Evolutionary conservation across 2,113 vertebrate genomes (phyloP), one percentile per base, ranked within the genome.

Genomic region (Suncus etruscus): DNA sequence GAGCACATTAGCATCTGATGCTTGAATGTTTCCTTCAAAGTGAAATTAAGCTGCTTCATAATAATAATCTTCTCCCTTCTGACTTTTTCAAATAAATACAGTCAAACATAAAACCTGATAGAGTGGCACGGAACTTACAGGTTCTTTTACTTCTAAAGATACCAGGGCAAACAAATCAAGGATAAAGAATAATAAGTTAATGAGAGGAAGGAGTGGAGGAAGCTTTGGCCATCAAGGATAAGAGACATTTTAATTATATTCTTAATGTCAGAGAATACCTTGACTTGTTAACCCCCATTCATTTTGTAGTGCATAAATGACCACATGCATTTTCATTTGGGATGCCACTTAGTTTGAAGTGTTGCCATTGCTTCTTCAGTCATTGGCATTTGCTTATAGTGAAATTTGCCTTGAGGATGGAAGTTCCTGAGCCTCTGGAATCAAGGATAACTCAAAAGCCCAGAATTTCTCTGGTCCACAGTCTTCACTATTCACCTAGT

Each of bases 11-110:
- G 72, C 68, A 88, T 93, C 45, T 97, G 97, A 98, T 97, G 96
- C 95, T 88, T 90, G 81, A 91, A 85, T 79, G 95, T 96, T 87
- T 80, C 92, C 95, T 88, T 95, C 86, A 97, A 96, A 95, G 92
- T 86, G 83, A 95, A 90, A 95, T 90, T 76, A 94, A 93, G 69
- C 77, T 78, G 80, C 90, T 61, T 61, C 58, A 83, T 91, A 91
- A 90, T 86, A 93, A 82, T 91, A 54, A 79, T 61, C 54, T 84
- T 22, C 74, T 93, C 83, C 79, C 80, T 91, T 39, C 80, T 87
- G 86, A 75, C 88, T 87, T 92, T 84, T 96, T 76, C 81, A 91
- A 96, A 95, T 95, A 96, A 96, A 95, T 91, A 91, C 31, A 48
- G 50, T 48, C 3, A 14, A 81, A 91, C 77, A 89, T 66, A 72